Evolutionary conservation across 2,113 vertebrate species (phyloP), one percentile per base, ranked within the genome.

Genomic region (Puma concolor): DNA sequence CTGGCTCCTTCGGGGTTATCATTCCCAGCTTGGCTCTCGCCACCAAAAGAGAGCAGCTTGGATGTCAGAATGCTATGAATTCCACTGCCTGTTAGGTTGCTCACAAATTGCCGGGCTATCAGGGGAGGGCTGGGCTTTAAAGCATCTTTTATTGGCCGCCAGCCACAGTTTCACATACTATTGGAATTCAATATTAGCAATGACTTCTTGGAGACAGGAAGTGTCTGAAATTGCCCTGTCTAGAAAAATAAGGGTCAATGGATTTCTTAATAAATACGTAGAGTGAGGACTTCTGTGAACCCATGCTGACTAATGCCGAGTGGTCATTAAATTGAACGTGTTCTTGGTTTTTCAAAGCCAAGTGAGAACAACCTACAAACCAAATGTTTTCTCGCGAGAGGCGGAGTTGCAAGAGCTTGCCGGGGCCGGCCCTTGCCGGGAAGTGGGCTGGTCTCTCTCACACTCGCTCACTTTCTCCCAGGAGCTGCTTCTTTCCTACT

Each of bases 101-200:
- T 95, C 80, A 88, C 87, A 95, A 83, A 82, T 60, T 44, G 50
- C 81, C 38, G 3, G 25, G 69, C 86, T 94, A 48, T 87, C 67
- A 31, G 57, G 82, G 80, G 74, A 91, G 54, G 33, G 41, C 3
- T 93, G 84, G 57, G 41, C 19, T 72, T 85, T 96, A 96, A 85
- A 96, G 93, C 85, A 80, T 82, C 92, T 91, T 89, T 90, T 41
- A 83, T 27, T 97, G 91, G 85, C 94, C 60, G 92, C 83, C 83
- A 86, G 92, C 95, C 94, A 94, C 69, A 76, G 76, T 86, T 84
- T 88, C 94, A 85, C 50, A 86, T 82, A 74, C 81, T 72, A 94
- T 94, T 82, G 93, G 82, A 98, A 98, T 97, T 95, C 94, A 79
- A 96, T 98, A 96, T 95, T 83, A 95, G 48, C 86, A 79, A 95